phyloP scores from a whole-genome alignment of 2,113 vertebrate genomes.

The Aegypius monachus region DNA sequence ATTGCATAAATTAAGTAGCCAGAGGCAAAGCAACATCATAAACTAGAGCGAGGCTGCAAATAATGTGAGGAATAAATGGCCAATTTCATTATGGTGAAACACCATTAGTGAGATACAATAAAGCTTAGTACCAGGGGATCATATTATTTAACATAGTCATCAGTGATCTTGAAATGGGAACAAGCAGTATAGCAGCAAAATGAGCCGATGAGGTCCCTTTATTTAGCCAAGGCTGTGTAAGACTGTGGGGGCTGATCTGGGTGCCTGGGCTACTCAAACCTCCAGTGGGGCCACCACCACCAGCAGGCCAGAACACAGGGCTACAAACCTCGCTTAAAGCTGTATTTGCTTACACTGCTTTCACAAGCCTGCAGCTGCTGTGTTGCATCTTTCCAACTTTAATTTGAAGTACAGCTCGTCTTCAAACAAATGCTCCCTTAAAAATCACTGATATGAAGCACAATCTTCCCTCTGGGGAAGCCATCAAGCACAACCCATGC shows the following conservation, averaged over 20 bases:
- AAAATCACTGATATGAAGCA: not conserved
- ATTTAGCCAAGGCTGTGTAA: not conserved
- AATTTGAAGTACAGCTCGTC: not conserved
- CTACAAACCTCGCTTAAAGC: accelerated
- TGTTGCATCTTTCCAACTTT: not conserved
- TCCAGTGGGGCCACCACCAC: not conserved
- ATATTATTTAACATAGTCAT: not conserved
- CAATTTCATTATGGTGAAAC: not conserved
- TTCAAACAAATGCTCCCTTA: not conserved
- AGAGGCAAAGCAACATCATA: not conserved
- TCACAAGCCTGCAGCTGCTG: not conserved
- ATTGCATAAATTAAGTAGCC: not conserved
- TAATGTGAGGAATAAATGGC: not conserved
- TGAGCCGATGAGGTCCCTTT: not conserved
- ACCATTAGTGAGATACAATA: not conserved
- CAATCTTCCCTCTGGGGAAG: not conserved
- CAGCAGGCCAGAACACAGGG: not conserved
- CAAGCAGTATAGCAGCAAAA: not conserved
- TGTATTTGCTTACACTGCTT: not conserved
- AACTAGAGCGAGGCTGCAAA: not conserved
- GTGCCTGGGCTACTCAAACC: not conserved
- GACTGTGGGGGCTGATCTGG: not conserved
- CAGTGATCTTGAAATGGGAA: not conserved
- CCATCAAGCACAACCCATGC: not conserved
- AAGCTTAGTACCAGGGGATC: not conserved